These are phyloP conservation scores for Labeo rohita DNA, from an alignment of 2,113 vertebrate genomes.

Conservation along the genomic window DNA sequence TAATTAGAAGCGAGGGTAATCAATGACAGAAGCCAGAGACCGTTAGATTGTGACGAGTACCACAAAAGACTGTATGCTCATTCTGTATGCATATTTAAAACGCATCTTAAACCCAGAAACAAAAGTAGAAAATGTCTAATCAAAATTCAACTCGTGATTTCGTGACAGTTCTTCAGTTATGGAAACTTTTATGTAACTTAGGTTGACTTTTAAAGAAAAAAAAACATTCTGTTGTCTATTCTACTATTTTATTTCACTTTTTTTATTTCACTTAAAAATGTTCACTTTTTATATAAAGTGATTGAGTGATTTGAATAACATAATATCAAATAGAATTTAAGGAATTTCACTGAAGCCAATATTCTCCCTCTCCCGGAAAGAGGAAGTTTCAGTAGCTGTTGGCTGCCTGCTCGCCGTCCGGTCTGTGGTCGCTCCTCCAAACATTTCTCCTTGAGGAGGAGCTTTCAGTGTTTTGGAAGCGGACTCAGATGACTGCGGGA, in stretches of 20 bases:
- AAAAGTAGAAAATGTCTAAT: background rate
- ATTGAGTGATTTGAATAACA: background rate
- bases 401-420: conserved; percentile 68
- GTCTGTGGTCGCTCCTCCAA: conserved; percentile 45
- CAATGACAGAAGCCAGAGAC: conserved; percentile 37
- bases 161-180: background rate
- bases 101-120: background rate
- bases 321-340: background rate
- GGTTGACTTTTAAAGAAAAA: background rate
- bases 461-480: conserved; percentile 42
- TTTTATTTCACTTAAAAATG: too few relatives aligned
- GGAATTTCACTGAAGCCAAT: background rate
- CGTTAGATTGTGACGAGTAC: background rate
- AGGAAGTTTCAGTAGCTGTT: conserved; percentile 67
- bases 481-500: background rate
- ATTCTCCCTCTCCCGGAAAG: conserved; percentile 53
- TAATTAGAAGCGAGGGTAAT: conserved; percentile 51
- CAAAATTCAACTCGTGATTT: background rate
- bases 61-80: background rate
- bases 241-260: too few relatives aligned
- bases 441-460: conserved; percentile 45
- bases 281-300: background rate
- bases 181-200: background rate
- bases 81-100: background rate
- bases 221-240: background rate